Evolutionary conservation across 2,797 vertebrate species (phyloP).

Genomic region (Crocodylus rhombifer): DNA sequence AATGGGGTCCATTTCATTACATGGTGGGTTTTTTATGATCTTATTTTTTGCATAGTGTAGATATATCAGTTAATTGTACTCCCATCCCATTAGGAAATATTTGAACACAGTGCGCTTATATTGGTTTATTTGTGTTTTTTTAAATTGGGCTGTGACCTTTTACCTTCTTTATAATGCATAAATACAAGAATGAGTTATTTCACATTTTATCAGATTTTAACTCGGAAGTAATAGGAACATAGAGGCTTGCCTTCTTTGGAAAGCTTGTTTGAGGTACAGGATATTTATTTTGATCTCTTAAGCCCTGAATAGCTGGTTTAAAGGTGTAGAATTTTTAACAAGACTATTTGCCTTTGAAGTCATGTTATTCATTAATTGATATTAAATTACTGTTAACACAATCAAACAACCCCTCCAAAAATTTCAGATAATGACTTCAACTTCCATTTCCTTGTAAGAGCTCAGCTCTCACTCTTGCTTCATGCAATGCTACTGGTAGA

Average conservation of each 20-base stretch:
- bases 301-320: not conserved
- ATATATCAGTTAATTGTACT: not conserved
- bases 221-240: not conserved
- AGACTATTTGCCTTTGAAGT: not conserved
- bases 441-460: not conserved
- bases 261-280: not conserved
- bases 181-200: fast-evolving
- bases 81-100: not conserved
- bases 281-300: not conserved
- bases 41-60: not conserved
- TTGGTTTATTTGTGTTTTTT: not conserved
- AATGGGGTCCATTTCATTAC: not conserved
- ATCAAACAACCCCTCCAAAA: not conserved
- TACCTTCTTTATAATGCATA: not conserved
- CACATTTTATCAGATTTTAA: not conserved
- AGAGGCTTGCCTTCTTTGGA: not conserved
- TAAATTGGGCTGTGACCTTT: not conserved
- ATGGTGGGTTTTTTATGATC: not conserved
- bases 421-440: not conserved
- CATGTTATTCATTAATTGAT: not conserved
- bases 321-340: not conserved
- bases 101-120: not conserved
- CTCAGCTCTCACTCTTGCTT: not conserved
- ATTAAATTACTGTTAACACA: not conserved
- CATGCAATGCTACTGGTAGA: not conserved